phyloP scores from a whole-genome alignment of 1,140 invertebrate species.

The Saccostrea echinata region DNA sequence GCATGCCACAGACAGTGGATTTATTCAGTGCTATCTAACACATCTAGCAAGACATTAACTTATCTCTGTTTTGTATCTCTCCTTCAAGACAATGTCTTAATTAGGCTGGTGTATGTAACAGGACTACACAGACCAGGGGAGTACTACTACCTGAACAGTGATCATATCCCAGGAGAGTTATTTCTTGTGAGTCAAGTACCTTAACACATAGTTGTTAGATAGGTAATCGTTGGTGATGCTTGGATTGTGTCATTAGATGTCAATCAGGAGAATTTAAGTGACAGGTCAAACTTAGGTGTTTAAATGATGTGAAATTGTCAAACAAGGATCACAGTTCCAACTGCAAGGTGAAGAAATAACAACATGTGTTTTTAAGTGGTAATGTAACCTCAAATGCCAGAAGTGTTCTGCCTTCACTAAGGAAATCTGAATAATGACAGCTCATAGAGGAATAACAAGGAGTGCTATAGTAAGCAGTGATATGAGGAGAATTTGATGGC shows the following conservation, averaged over 20 bases:
- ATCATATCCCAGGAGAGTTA: background rate
- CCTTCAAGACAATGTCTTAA: conserved; percentile 27
- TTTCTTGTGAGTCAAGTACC: conserved; percentile 12
- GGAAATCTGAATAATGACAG: conserved; percentile 34
- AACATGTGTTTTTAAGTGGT: conserved; percentile 25
- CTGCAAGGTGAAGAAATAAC: conserved; percentile 36
- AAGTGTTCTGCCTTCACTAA: background rate
- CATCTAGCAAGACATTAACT: conserved; percentile 19
- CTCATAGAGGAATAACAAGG: conserved; percentile 26
- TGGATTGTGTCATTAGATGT: conserved; percentile 3
- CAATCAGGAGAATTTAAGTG: conserved; percentile 25
- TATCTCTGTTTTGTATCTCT: conserved; percentile 32
- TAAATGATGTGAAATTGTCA: background rate
- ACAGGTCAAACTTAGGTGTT: conserved; percentile 18
- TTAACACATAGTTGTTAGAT: conserved; percentile 1
- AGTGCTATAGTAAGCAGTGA: background rate
- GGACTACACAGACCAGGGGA: background rate
- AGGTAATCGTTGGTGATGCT: conserved; percentile 22
- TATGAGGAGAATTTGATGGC: conserved; percentile 36
- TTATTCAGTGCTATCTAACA: background rate
- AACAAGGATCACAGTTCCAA: conserved; percentile 16
- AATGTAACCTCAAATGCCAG: conserved; percentile 33
- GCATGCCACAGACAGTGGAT: background rate
- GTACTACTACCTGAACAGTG: background rate
- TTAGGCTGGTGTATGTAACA: conserved; percentile 17